Base-by-base conservation (phyloP, 2,888 invertebrate genomes). In the Tetramorium bicarinatum region DNA sequence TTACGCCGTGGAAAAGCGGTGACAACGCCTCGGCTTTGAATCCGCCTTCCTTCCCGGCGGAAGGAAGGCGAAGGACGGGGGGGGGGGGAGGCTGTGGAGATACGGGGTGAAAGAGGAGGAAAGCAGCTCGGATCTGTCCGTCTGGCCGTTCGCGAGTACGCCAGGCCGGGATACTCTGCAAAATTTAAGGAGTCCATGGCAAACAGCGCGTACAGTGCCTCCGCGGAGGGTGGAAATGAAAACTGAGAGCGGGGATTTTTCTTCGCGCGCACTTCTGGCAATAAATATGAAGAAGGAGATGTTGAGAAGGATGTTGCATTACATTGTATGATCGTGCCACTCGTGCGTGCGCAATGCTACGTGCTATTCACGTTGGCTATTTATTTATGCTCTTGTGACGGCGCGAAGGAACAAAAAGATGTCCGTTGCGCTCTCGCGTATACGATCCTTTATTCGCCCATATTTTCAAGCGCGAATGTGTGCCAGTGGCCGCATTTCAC, bases 181-280 rank as follows among this genome's bases (percentile, higher is more conserved):
- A 91, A 91, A 91, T 91, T 91, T 88, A 91, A 92, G 84, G 64
- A 90, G 86, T 84, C 85, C 71, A 77, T 59, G 61, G 87, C 71
- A 72, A 75, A 77, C 75, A 83, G 49, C 52, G 41, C 25, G 21
- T 41, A 38, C 21, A 41, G 59, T 67, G 66, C 67, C 15, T 29
- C 64, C 64, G 25, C 77, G 75, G n/a, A 85, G 85, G 67, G 81
- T 64, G 82, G 83, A 71, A 82, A 87, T 86, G 88, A 89, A 88
- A 88, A 84, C 86, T 59, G 87, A 82, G 87, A 54, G 49, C 62
- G 71, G 8, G 83, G 71, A 81, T 62, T 83, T 85, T 52, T 87
- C 82, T 81, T 79, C 47, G 67, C 76, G 62, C 80, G 34, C 61
- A n/a, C 21, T 66, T 38, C 77, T 41, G 56, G 77, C 44, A 44